phyloP scores from a whole-genome alignment of 2,797 vertebrate species.

The Hydrophis major region DNA sequence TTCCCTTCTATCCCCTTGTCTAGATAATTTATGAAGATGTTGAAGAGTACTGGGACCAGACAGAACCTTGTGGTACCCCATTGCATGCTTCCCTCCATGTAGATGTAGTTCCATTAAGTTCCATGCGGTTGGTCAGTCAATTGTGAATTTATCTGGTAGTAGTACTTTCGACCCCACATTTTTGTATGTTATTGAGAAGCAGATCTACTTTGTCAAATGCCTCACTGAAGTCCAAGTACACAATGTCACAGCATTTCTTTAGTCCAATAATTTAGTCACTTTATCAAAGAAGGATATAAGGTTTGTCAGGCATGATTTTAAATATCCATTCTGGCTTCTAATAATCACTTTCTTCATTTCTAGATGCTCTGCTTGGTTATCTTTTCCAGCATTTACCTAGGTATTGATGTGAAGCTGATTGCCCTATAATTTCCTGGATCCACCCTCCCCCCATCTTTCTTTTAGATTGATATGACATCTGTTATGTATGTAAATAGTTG shows the following conservation, averaged over 20 bases:
- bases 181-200: not conserved
- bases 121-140: not conserved
- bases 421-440: not conserved
- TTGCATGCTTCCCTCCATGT: not conserved
- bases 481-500: no score
- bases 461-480: not conserved
- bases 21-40: not conserved
- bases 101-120: not conserved
- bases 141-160: not conserved
- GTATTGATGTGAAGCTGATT: not conserved
- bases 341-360: not conserved
- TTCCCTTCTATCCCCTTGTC: not conserved
- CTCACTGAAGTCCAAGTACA: not conserved
- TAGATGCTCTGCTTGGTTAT: not conserved
- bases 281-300: not conserved
- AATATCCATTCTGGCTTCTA: not conserved
- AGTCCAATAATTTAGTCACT: not conserved
- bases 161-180: not conserved
- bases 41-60: not conserved
- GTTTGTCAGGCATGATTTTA: not conserved
- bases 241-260: not conserved
- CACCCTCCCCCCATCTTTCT: not conserved
- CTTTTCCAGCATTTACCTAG: not conserved
- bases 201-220: not conserved
- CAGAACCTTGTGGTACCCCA: not conserved